phyloP scores from a whole-genome alignment of 2,888 invertebrate species.

The Serrognathus titanus region DNA sequence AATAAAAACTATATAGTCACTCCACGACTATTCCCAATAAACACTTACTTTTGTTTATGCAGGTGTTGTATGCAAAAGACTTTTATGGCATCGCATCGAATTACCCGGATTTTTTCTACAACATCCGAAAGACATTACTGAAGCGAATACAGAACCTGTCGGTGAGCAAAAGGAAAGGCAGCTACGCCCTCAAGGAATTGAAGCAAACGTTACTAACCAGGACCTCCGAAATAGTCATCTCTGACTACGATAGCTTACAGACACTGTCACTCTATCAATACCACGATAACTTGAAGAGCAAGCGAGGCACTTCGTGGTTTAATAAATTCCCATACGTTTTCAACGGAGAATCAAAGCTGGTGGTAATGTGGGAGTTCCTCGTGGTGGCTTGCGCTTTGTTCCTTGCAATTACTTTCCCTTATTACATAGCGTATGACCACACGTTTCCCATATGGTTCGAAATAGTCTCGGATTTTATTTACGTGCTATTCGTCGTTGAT shows the following conservation, averaged over 20 bases:
- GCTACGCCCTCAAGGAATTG: conserved; percentile 8
- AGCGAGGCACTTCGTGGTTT: too few species aligned
- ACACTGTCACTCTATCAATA: too few species aligned
- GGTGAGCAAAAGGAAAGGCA: conserved; percentile 4
- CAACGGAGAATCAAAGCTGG: conserved; percentile 49
- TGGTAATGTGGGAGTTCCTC: conserved; percentile 52
- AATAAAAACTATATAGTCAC: too few species aligned
- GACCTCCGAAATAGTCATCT: too few species aligned
- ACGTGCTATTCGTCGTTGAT: conserved; percentile 49
- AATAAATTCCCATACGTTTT: conserved; percentile 47
- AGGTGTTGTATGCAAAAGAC: conserved; percentile 51
- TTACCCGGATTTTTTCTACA: conserved; percentile 49
- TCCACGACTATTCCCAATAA: too few species aligned
- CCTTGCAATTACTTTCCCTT: conserved; percentile 52
- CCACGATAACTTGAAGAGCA: too few species aligned
- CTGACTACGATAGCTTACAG: too few species aligned
- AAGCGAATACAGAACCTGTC: conserved; percentile 18
- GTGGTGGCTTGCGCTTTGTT: conserved; percentile 49
- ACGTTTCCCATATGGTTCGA: conserved; percentile 48
- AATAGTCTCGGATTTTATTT: conserved; percentile 47
- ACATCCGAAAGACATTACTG: conserved; percentile 33
- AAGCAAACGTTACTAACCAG: conserved; percentile 2
- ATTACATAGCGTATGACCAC: conserved; percentile 50
- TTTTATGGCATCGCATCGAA: conserved; percentile 52
- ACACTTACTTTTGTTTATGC: not conserved